Percentiles rank a stretch among this genome's conserved stretches.
Evolutionary conservation across 2,113 vertebrate genomes (phyloP).

Genomic region (Actenoides lindsayi): DNA sequence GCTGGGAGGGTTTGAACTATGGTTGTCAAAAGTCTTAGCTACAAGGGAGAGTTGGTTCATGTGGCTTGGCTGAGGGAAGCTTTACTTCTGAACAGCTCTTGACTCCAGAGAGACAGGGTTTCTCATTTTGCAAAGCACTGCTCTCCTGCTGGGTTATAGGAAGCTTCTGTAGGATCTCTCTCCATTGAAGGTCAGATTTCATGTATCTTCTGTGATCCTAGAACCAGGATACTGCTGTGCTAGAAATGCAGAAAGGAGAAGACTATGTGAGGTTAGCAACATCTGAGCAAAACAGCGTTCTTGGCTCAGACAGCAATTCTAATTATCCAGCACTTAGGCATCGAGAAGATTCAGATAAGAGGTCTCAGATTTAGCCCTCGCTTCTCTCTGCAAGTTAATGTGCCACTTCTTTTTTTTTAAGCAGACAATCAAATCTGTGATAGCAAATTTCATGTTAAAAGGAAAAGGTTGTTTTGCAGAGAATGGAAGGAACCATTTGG

Average conservation of each 20-base stretch:
- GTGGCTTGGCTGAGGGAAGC: neutral
- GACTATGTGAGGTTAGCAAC: neutral
- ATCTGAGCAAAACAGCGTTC: neutral
- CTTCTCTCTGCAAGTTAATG: slow-evolving; percentile 46
- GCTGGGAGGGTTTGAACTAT: neutral
- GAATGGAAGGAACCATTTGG: slow-evolving; percentile 22
- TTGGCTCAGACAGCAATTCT: slow-evolving; percentile 42
- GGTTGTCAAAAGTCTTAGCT: neutral
- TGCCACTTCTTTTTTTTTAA: neutral
- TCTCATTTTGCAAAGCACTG: neutral
- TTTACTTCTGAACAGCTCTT: neutral
- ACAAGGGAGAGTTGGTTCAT: neutral
- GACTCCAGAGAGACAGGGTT: neutral
- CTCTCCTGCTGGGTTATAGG: neutral
- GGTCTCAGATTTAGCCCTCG: slow-evolving; percentile 60
- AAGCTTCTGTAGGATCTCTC: neutral
- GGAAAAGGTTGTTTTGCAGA: neutral
- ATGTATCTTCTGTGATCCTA: neutral
- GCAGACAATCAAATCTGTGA: slow-evolving; percentile 34
- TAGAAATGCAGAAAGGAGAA: neutral
- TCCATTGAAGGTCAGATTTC: neutral
- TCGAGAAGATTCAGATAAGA: slow-evolving; percentile 50
- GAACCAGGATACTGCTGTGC: neutral
- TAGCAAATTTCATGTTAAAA: neutral
- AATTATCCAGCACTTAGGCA: slow-evolving; percentile 62